Evolutionary conservation across 2,797 vertebrate species (phyloP).

Genomic region (Eulemur mongoz): DNA sequence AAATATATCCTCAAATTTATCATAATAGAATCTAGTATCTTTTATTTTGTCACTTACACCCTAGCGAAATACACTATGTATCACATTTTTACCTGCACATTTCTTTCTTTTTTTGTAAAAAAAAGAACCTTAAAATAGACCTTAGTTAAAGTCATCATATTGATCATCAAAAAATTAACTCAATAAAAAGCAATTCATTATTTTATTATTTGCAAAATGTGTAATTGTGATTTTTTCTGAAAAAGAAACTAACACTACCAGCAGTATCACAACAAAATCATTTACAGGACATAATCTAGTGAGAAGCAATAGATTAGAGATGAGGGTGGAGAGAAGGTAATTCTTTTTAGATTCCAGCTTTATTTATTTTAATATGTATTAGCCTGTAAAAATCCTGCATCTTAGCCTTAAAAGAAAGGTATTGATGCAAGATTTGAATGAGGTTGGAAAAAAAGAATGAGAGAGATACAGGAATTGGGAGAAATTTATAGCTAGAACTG

Average conservation of each 20-base stretch:
- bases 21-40: constrained; percentile 51
- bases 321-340: not conserved
- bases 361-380: constrained; percentile 64
- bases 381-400: constrained; percentile 60
- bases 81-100: constrained; percentile 18
- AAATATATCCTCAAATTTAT: constrained; percentile 56
- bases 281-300: not conserved
- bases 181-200: not conserved
- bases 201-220: not conserved
- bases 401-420: constrained; percentile 66
- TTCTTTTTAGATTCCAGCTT: constrained; percentile 50
- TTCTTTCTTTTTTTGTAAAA: not conserved
- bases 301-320: not conserved
- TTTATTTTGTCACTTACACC: constrained; percentile 55
- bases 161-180: constrained; percentile 13
- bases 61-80: not conserved
- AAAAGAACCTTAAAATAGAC: not conserved
- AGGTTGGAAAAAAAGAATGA: not conserved
- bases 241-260: not conserved
- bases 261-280: not conserved
- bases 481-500: constrained; percentile 68
- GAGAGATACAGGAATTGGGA: not conserved
- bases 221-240: constrained; percentile 22
- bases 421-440: constrained; percentile 52
- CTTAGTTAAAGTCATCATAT: not conserved